Conservation (phyloP, 2,797 vertebrate genomes). For the Loriculus beryllinus region DNA sequence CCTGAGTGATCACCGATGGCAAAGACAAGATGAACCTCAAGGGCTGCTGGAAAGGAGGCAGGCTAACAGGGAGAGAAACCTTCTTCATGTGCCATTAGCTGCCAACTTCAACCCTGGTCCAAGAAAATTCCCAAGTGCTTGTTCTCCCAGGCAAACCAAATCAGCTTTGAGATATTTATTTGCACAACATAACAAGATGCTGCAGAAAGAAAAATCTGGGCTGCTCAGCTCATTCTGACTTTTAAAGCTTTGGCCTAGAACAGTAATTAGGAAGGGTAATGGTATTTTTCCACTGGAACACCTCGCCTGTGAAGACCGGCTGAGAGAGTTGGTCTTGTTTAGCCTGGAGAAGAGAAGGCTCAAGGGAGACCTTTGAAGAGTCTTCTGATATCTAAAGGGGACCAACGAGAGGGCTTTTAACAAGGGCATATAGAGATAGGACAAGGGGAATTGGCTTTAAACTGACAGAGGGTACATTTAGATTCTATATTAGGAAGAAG, state of each 20-base stretch:
- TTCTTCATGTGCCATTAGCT: background rate
- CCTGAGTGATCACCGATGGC: background rate
- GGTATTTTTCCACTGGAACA: background rate
- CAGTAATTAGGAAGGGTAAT: background rate
- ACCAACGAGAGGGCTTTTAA: background rate
- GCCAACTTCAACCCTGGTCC: background rate
- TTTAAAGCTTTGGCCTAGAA: background rate
- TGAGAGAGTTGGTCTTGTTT: background rate
- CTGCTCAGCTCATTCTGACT: background rate
- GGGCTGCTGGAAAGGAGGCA: background rate
- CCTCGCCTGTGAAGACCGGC: background rate
- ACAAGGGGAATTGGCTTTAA: background rate
- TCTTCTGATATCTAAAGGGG: background rate
- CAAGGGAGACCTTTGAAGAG: background rate
- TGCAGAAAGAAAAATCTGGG: background rate
- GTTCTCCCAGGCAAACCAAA: background rate
- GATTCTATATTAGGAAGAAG: background rate
- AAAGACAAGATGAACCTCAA: background rate
- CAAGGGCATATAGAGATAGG: background rate
- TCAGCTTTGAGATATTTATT: background rate
- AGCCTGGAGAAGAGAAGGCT: background rate
- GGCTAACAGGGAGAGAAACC: background rate
- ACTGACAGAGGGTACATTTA: background rate
- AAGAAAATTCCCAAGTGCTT: background rate
- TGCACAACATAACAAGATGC: background rate